Evolutionary conservation across 2,113 vertebrate species (phyloP).

Genomic region (Glaucidium brasilianum): DNA sequence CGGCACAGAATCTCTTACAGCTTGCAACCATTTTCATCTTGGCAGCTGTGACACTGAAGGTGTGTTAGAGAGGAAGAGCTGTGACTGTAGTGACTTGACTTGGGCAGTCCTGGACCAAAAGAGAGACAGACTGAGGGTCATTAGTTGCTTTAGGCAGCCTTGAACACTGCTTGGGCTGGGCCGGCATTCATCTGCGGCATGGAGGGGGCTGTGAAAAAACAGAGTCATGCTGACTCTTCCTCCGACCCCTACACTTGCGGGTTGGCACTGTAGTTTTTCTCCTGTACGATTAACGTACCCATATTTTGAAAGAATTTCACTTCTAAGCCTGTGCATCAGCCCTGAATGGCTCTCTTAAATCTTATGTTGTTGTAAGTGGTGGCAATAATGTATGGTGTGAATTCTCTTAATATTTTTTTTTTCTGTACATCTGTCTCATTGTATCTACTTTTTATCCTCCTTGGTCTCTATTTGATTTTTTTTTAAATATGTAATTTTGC

Average conservation of each 20-base stretch:
- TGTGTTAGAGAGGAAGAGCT: neutral
- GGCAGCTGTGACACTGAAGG: neutral
- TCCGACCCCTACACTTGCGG: neutral
- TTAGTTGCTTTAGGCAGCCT: neutral
- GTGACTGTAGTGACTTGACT: neutral
- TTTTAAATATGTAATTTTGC: neutral
- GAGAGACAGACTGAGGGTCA: neutral
- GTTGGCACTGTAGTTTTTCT: neutral
- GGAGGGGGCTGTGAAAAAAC: neutral
- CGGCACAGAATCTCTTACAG: neutral
- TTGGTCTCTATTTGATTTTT: neutral
- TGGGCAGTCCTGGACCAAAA: neutral
- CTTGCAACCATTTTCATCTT: neutral
- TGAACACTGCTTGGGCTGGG: neutral
- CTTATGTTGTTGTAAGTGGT: neutral
- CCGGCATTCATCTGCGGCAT: neutral
- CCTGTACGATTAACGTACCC: neutral
- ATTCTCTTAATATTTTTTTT: neutral
- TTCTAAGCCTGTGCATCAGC: neutral
- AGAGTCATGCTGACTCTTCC: neutral
- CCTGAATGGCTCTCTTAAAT: neutral
- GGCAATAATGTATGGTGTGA: neutral
- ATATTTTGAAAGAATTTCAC: neutral
- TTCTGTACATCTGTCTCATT: neutral
- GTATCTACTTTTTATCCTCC: neutral